phyloP scores from a whole-genome alignment of 2,888 invertebrate genomes.

The Chelonus formosanus region DNA sequence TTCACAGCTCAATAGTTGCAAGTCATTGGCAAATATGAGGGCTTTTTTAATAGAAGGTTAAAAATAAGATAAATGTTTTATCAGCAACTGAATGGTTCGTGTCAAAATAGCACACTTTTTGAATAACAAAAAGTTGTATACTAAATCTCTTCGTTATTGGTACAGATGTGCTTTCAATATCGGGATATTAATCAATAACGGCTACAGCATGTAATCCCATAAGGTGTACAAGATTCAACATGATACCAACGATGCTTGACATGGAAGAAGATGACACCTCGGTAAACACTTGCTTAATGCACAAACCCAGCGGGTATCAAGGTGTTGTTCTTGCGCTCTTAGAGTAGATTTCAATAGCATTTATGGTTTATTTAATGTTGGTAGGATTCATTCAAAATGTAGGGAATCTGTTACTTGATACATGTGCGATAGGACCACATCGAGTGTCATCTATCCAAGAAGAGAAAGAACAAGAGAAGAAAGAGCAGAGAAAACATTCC shows the following conservation, averaged over 20 bases:
- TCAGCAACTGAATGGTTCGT: conserved; percentile 34
- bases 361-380: background rate
- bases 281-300: no score
- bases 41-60: conserved; percentile 25
- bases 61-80: conserved; percentile 40
- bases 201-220: no score
- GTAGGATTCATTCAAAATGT: background rate
- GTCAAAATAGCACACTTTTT: conserved; percentile 21
- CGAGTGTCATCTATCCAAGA: conserved; percentile 3
- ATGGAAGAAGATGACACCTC: no score
- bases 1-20: conserved; percentile 12
- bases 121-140: background rate
- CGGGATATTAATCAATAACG: no score
- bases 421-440: conserved; percentile 17
- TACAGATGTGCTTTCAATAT: no score
- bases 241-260: no score
- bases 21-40: no score
- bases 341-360: background rate
- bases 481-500: conserved; percentile 28
- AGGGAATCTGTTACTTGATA: conserved; percentile 33
- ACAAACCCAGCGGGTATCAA: no score
- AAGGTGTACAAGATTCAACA: no score
- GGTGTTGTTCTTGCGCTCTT: background rate
- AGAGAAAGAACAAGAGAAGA: background rate
- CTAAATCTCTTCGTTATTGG: no score